Percentiles rank a stretch among this genome's conserved stretches.
phyloP scores from a whole-genome alignment of 1,140 invertebrate genomes.

The Leptinotarsa texana region DNA sequence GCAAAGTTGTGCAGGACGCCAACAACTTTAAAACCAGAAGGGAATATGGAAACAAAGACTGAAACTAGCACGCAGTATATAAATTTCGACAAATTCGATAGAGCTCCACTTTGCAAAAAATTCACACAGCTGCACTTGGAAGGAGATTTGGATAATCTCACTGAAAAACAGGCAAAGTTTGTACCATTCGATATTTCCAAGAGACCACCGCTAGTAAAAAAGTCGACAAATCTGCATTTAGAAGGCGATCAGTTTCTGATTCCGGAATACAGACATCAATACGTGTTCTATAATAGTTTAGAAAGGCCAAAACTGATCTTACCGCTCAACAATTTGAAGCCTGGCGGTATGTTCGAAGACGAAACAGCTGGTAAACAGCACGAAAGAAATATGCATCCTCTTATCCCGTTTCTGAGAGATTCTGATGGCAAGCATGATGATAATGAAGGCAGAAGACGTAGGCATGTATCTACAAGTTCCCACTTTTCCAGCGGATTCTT shows the following conservation, averaged over 20 bases:
- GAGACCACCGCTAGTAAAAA: conserved; percentile 50
- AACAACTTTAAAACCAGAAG: conserved; percentile 57
- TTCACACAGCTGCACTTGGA: conserved; percentile 60
- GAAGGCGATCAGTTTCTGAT: conserved; percentile 53
- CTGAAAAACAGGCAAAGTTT: conserved; percentile 62
- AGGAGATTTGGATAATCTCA: conserved; percentile 58
- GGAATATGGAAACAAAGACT: conserved; percentile 58
- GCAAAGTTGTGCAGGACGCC: conserved; percentile 55
- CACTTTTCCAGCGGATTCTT: not conserved
- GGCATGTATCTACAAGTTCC: not conserved
- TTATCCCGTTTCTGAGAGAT: conserved; percentile 41
- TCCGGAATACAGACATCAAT: conserved; percentile 52
- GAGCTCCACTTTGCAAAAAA: conserved; percentile 52
- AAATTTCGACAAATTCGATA: conserved; percentile 51
- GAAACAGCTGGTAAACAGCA: not conserved
- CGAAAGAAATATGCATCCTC: conserved; percentile 32
- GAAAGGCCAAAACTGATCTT: conserved; percentile 38
- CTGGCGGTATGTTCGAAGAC: conserved; percentile 18
- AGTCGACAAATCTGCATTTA: conserved; percentile 59
- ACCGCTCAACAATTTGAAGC: conserved; percentile 31
- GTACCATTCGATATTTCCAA: conserved; percentile 52
- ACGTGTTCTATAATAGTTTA: conserved; percentile 44
- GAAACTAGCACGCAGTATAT: conserved; percentile 61
- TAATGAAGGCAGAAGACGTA: not conserved
- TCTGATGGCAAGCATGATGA: not conserved